Evolutionary conservation across 2,888 invertebrate species (phyloP), one percentile per base, ranked within the genome.

Genomic region (Coecobrya sp.): DNA sequence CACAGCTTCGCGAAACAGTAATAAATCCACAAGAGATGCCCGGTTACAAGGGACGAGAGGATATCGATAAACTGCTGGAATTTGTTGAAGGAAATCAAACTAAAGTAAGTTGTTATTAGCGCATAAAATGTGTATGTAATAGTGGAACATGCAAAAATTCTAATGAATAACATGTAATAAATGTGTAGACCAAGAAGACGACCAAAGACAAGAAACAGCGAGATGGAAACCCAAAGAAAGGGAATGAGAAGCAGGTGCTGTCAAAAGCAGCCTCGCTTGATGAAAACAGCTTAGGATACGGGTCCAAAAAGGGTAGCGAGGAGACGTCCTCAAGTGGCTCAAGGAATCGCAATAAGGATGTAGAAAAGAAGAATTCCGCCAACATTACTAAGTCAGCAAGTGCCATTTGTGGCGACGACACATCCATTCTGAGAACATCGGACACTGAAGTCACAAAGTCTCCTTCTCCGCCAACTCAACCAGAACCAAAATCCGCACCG

Each of bases 211-310:
- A 93, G 36, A 93, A 93, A 49, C 89, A 93, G 73, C 30, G 86
- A 10, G 90, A 93, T 10, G 19, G 30, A 8, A 93, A 79, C 73
- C 79, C 42, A 87, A 94, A 10, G 10, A 86, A 86, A 16, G 65
- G 88, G 11, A 88, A 82, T 52, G 93, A 90, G 8, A 93, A 93
- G 36, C 94, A 94, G n/a, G 76, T 91, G 10, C 81, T 94, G 16
- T 93, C 93, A 4, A 94, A 94, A 59, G 94, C 94, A 0, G 92
- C 94, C 7, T 94, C 94, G 3, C 70, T 94, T 45, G 94, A 94
- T 91, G 94, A 94, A 89, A 94, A 92, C 22, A 91, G 86, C 49
- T 81, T 93, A 30, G 92, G 84, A 4, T 92, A 92, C 22, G 92
- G 92, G 65, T 84, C 84, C 76, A 92, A 92, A 36, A 88, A 87